These are phyloP conservation scores for Oryctolagus cuniculus DNA, from an alignment of 2,113 vertebrate species.

Conservation along the genomic window mOryCun1.1 NC_091442.1:109298001-109298500, in stretches of 20 bases:
- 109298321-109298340: neutral
- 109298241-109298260: rapidly evolving
- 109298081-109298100: neutral
- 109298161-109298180: neutral
- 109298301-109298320: neutral
- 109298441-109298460: neutral
- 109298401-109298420: rapidly evolving
- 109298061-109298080: neutral
- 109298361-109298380: neutral
- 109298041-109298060: neutral
- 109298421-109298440: neutral
- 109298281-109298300: neutral
- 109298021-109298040: neutral
- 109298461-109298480: neutral
- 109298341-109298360: neutral
- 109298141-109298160: neutral
- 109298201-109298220: neutral
- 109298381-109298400: neutral
- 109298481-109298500: neutral
- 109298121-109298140: neutral
- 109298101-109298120: neutral
- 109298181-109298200: neutral
- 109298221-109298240: neutral
- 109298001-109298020: neutral
- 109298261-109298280: neutral